phyloP scores from a whole-genome alignment of 2,888 invertebrate species.

The Diaprepes abbreviatus region DNA sequence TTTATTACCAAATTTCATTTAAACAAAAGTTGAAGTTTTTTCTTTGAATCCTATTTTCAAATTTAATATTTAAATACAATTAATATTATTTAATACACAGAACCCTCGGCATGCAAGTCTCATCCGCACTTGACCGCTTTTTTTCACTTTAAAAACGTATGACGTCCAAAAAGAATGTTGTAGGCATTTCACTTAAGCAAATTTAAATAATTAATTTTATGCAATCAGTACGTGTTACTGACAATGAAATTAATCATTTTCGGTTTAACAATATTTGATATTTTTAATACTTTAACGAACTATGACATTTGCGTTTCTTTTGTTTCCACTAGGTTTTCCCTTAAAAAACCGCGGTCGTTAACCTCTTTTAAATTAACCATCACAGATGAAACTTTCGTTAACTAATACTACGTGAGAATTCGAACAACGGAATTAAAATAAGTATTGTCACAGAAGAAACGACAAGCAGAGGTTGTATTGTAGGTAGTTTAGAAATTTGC shows the following conservation, averaged over 20 bases:
- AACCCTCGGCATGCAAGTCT: too few relatives aligned
- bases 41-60: too few relatives aligned
- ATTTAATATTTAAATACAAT: too few relatives aligned
- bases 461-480: too few relatives aligned
- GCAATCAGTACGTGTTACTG: conserved; percentile 36
- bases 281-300: conserved; percentile 9
- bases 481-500: too few relatives aligned
- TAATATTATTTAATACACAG: too few relatives aligned
- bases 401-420: conserved; percentile 12
- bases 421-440: too few relatives aligned
- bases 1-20: too few relatives aligned
- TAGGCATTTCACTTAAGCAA: conserved; percentile 36
- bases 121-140: not conserved
- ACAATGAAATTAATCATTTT: conserved; percentile 39
- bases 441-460: too few relatives aligned
- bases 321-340: not conserved
- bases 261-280: conserved; percentile 24
- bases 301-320: conserved; percentile 13
- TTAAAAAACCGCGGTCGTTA: conserved; percentile 6
- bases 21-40: too few relatives aligned
- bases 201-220: conserved; percentile 36
- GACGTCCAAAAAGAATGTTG: conserved; percentile 12
- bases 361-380: conserved; percentile 26
- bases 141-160: not conserved
- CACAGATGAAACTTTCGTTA: conserved; percentile 8